Base-by-base conservation (phyloP, 2,888 invertebrate species). In the Tetragnatha montana region DNA sequence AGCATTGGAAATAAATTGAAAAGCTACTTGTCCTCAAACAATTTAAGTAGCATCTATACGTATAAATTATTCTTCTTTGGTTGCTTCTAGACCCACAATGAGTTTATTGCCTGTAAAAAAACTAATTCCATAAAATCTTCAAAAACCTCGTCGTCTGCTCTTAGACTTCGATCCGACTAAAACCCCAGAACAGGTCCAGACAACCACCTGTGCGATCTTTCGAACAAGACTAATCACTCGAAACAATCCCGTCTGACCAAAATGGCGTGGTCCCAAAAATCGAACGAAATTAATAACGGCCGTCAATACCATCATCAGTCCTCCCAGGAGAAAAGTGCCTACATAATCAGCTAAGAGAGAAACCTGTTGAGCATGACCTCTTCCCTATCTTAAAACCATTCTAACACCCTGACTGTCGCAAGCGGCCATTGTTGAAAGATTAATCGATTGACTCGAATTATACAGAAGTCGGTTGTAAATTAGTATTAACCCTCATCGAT, bases 331-430 rank as follows among this genome's bases (percentile, higher is more conserved):
- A 35, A 35, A 71, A 49, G 22, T 73, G 78, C 76, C 69, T 85
- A 79, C 79, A 51, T 79, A 79, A 79, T 85, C 78, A 21, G 47
- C 4, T 8, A 8, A 60, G 22, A 81, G 71, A 73, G 19, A 85
- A 85, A 85, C 85, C 79, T 50, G 85, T 85, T 85, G 22, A 21
- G 1, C 22, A 14, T 78, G 85, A 85, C 85, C 85, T 85, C 85
- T 51, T 79, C 74, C 17, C 19, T 35, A 70, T 80, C 47, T 19
- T 14, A 73, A 80, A 49, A n/a, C 17, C 81, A 22, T 71, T 81
- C 21, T 10, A 22, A 22, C 73, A 82, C n/a, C 69, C 50, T 8
- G 71, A 75, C 50, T 81, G 87, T 81, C 81, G 75, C 87, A 81
- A 81, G 49, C 19, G 14, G 68, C 68, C 73, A 86, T 86, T 86